Evolutionary conservation across 2,797 vertebrate genomes (phyloP).

Genomic region (Phrynocephalus vlangalii): DNA sequence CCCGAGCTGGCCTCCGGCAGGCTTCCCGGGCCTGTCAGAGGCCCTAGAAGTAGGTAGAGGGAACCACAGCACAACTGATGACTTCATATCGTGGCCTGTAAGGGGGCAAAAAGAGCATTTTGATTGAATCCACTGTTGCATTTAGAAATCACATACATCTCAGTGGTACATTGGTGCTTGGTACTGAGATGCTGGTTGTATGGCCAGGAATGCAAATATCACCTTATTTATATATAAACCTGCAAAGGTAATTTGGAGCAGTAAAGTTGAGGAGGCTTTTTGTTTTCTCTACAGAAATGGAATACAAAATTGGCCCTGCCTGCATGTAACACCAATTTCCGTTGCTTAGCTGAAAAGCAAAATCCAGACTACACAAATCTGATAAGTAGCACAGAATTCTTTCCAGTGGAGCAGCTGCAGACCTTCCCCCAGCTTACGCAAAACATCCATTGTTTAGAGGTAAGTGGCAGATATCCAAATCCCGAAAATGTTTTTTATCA

Average conservation of each 20-base stretch:
- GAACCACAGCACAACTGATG: too few relatives aligned
- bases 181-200: too few relatives aligned
- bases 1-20: too few relatives aligned
- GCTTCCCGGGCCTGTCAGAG: too few relatives aligned
- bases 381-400: conserved; percentile 16
- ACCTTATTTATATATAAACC: not conserved
- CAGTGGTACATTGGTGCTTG: too few relatives aligned
- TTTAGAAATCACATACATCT: too few relatives aligned
- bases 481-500: not conserved
- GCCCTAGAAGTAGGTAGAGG: too few relatives aligned
- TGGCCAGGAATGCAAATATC: too few relatives aligned
- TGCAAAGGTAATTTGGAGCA: not conserved
- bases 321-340: conserved; percentile 54
- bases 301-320: conserved; percentile 77
- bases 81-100: too few relatives aligned
- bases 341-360: not conserved
- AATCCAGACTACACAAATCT: not conserved
- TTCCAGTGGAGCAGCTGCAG: conserved; percentile 85
- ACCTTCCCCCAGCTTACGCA: conserved; percentile 88
- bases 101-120: too few relatives aligned
- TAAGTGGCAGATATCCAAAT: conserved; percentile 69
- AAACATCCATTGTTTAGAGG: conserved; percentile 91
- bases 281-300: conserved; percentile 82
- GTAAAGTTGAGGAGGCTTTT: not conserved
- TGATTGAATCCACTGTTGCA: too few relatives aligned